Conservation (phyloP, 1,140 invertebrate species). For the Archivesica marissinica region DNA sequence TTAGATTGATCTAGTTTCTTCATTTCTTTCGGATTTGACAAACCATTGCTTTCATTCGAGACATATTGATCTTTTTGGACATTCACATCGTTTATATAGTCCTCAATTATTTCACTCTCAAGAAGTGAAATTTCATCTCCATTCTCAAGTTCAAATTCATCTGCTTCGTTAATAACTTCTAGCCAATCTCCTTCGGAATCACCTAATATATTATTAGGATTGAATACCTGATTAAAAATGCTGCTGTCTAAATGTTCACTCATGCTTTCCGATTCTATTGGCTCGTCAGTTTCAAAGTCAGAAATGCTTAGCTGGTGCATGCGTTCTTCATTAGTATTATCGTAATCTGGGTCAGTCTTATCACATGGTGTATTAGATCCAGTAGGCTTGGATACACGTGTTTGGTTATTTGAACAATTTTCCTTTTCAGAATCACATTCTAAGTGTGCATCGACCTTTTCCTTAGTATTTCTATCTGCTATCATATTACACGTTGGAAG, state of each 20-base stretch:
- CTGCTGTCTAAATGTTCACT: neutral
- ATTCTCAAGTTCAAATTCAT: slow-evolving; percentile 30
- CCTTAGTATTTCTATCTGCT: neutral
- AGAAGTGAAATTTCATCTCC: slow-evolving; percentile 31
- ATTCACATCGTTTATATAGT: slow-evolving; percentile 11
- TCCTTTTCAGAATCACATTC: neutral
- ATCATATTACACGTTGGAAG: neutral
- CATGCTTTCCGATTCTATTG: no score
- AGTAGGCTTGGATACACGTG: neutral
- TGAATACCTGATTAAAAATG: neutral
- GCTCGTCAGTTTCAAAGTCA: no score
- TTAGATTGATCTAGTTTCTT: neutral
- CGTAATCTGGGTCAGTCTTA: neutral
- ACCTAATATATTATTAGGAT: neutral
- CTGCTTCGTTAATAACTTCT: slow-evolving; percentile 42
- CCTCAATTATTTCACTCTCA: slow-evolving; percentile 39
- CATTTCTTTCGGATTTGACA: neutral
- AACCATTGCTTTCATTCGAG: neutral
- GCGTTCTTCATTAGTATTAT: no score
- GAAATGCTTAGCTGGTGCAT: no score
- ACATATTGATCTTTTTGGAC: neutral
- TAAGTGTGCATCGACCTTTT: neutral
- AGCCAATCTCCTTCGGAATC: slow-evolving; percentile 11
- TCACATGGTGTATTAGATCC: no score
- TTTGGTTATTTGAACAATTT: no score